Conservation (phyloP, 2,113 vertebrate species). For the Pipra filicauda region DNA sequence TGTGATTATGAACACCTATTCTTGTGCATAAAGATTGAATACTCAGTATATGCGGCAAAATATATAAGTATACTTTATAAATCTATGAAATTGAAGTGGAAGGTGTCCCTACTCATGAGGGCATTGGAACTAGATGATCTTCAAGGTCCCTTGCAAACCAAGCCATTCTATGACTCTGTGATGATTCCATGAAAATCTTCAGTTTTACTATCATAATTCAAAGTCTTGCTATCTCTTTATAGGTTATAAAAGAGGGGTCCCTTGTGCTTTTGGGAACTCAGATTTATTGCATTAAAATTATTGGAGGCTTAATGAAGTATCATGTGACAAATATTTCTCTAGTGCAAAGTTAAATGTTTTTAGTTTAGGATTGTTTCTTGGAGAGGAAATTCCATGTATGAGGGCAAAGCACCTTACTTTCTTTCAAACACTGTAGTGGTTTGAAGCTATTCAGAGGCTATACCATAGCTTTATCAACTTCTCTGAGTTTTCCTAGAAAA, state of each 20-base stretch:
- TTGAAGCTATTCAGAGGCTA: not conserved
- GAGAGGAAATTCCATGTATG: not conserved
- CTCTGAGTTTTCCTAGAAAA: not conserved
- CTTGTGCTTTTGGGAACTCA: not conserved
- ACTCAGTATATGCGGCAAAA: not conserved
- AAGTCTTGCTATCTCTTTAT: not conserved
- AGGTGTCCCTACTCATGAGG: not conserved
- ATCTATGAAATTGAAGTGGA: not conserved
- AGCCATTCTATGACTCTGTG: not conserved
- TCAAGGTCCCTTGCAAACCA: not conserved
- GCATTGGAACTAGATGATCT: not conserved
- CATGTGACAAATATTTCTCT: not conserved
- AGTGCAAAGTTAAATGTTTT: not conserved
- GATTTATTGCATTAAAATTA: not conserved
- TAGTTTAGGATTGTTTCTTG: not conserved
- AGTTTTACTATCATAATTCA: not conserved
- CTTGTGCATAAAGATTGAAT: not conserved
- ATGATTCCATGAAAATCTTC: not conserved
- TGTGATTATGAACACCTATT: not conserved
- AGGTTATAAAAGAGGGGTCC: not conserved
- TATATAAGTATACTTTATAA: not conserved
- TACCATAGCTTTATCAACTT: not conserved
- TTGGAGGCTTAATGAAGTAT: not conserved
- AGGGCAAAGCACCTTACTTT: not conserved
- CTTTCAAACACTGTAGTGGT: not conserved